Conservation (phyloP, 2,113 vertebrate species). For the Echinops telfairi region DNA sequence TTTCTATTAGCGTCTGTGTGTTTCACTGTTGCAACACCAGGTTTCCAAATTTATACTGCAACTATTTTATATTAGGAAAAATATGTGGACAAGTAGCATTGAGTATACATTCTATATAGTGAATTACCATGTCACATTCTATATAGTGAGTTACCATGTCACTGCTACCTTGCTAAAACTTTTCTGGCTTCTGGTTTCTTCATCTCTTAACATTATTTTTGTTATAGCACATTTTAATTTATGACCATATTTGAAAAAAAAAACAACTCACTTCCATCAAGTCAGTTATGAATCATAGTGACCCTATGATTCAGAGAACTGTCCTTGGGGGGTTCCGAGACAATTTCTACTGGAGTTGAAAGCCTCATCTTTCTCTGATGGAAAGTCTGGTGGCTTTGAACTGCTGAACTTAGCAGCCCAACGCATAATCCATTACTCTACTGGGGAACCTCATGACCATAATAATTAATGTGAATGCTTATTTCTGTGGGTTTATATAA, state of each 20-base stretch:
- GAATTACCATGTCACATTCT: background rate
- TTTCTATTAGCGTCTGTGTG: background rate
- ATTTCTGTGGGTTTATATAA: too few species aligned
- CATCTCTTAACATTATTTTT: constrained; percentile 3
- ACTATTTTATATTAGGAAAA: background rate
- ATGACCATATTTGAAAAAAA: background rate
- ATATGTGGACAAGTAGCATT: background rate
- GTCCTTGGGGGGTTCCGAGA: too few species aligned
- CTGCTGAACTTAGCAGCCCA: too few species aligned
- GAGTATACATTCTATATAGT: background rate
- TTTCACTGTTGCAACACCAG: background rate
- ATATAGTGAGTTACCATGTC: background rate
- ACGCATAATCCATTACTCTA: too few species aligned
- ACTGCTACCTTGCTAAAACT: background rate
- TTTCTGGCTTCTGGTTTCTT: background rate
- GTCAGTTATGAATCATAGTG: constrained; percentile 4
- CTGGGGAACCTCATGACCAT: too few species aligned
- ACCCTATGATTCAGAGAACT: too few species aligned
- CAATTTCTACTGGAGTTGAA: too few species aligned
- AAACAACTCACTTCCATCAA: background rate
- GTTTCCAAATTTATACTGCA: background rate
- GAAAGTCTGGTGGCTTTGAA: too few species aligned
- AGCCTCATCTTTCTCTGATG: too few species aligned
- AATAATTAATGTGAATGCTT: too few species aligned
- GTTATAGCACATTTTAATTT: constrained; percentile 24